These are phyloP conservation scores for Eueremaeus valkanovi DNA, from an alignment of 2,888 invertebrate species.

Conservation along the genomic window DNA sequence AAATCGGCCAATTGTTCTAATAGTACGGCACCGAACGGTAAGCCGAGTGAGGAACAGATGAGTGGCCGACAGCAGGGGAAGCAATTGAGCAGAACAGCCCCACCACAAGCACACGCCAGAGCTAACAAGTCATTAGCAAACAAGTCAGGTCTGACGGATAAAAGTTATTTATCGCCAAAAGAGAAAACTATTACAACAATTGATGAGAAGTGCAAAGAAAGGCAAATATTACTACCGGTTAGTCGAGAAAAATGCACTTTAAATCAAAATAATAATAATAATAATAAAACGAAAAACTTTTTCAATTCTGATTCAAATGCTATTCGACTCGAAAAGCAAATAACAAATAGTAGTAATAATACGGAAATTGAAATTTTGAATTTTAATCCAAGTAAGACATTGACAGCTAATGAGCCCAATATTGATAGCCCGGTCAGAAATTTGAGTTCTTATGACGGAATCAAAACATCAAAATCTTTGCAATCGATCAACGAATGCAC, in stretches of 20 bases:
- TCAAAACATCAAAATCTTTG: background rate
- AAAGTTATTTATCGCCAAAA: background rate
- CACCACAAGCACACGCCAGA: conserved; percentile 6
- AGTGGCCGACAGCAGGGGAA: background rate
- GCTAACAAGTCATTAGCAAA: background rate
- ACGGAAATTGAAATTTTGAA: conserved; percentile 13
- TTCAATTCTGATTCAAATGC: background rate
- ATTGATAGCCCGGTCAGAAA: background rate
- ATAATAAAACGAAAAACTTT: background rate
- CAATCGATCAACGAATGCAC: background rate
- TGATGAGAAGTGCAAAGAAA: conserved; percentile 1
- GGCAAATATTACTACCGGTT: background rate
- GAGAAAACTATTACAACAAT: background rate
- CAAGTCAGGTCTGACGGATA: background rate
- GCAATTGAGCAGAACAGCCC: background rate
- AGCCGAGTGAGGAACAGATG: background rate
- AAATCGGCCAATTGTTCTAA: background rate
- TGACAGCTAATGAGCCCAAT: background rate
- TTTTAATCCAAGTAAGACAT: background rate
- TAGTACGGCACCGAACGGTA: background rate
- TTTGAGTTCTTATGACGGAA: background rate
- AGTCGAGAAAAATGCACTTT: background rate
- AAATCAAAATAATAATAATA: conserved; percentile 14
- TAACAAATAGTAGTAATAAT: background rate
- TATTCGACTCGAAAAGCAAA: background rate